Conservation (phyloP, 2,113 vertebrate species). For the Trogon surrucura region DNA sequence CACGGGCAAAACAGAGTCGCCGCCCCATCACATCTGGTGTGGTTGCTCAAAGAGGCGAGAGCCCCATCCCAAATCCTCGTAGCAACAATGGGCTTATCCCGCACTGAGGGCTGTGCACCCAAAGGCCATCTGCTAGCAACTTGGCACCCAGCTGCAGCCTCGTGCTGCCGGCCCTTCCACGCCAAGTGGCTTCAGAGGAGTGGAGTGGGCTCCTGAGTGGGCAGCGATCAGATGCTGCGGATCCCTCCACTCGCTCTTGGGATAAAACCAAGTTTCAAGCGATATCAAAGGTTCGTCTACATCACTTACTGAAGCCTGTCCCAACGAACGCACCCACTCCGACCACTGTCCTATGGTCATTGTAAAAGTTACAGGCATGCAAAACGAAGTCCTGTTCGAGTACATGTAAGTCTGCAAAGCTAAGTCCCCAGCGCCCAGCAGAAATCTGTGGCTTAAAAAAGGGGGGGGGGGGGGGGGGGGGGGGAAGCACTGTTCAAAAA, state of each 20-base stretch:
- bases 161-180: background rate
- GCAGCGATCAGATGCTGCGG: background rate
- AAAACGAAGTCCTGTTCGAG: background rate
- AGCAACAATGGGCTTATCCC: background rate
- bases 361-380: background rate
- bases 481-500: background rate
- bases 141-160: background rate
- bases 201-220: no score
- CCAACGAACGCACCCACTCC: background rate
- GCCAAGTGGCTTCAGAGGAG: background rate
- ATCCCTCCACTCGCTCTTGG: background rate
- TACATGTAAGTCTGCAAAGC: rapidly evolving
- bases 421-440: background rate
- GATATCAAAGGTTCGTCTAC: background rate
- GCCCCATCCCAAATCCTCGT: background rate
- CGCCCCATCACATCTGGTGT: background rate
- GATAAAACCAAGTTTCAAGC: background rate
- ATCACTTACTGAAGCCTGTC: background rate
- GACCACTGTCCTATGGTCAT: background rate
- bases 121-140: background rate
- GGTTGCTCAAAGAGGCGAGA: background rate
- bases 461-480: no score
- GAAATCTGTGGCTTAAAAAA: background rate
- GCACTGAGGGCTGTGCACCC: rapidly evolving
- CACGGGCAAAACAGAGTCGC: background rate